phyloP scores from a whole-genome alignment of 2,888 invertebrate species.

The Heterodera filipjevi region DNA sequence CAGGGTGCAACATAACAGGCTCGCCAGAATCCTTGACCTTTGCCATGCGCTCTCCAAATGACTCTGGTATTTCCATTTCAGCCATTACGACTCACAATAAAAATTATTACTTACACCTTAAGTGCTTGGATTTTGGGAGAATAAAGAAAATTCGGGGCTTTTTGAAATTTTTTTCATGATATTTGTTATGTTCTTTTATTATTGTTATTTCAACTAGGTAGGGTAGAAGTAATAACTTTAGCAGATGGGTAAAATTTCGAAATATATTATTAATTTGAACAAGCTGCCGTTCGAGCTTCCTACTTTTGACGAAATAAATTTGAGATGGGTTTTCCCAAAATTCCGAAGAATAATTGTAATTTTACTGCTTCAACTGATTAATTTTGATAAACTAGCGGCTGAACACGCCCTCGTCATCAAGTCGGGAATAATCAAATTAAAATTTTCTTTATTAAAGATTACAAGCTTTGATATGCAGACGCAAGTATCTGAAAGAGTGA shows the following conservation, averaged over 20 bases:
- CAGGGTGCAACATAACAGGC: slow-evolving; percentile 58
- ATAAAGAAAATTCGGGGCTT: background rate
- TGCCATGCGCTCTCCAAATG: slow-evolving; percentile 57
- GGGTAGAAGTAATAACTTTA: no score
- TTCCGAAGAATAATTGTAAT: no score
- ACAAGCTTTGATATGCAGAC: background rate
- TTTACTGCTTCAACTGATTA: no score
- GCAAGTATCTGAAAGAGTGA: slow-evolving; percentile 29
- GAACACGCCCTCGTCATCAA: no score
- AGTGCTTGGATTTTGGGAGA: background rate
- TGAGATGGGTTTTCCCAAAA: no score
- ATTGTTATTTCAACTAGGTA: no score
- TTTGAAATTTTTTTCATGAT: background rate
- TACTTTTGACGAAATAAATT: no score
- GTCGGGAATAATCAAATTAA: background rate
- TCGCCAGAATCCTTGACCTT: slow-evolving; percentile 45
- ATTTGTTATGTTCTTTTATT: no score
- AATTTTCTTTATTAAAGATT: background rate
- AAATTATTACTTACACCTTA: background rate
- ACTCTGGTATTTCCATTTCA: slow-evolving; percentile 60
- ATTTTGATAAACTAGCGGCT: no score
- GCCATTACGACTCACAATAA: background rate
- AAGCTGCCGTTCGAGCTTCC: no score
- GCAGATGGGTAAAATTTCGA: no score
- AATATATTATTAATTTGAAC: no score